Evolutionary conservation across 2,888 invertebrate genomes (phyloP).

Genomic region (Tiphia femorata): DNA sequence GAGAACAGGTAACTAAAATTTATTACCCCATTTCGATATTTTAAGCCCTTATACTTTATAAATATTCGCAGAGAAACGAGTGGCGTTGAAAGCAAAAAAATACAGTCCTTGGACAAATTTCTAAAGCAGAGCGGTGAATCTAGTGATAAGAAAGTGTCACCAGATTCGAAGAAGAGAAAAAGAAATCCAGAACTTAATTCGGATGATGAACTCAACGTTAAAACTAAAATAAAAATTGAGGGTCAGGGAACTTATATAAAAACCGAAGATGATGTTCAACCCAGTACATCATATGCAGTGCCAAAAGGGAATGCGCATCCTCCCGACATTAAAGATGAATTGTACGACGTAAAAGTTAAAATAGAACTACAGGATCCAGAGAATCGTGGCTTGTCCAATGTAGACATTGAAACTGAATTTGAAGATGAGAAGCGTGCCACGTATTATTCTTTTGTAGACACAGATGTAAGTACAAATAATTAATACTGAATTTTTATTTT

Average conservation of each 20-base stretch:
- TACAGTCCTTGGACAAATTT: neutral
- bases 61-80: too few relatives aligned
- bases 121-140: neutral
- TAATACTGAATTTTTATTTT: neutral
- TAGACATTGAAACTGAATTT: neutral
- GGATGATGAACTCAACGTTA: neutral
- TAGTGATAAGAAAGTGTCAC: neutral
- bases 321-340: too few relatives aligned
- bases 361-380: too few relatives aligned
- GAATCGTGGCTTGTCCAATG: too few relatives aligned
- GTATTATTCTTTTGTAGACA: conserved; percentile 48
- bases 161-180: neutral
- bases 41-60: neutral
- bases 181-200: neutral
- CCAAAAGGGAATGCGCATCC: too few relatives aligned
- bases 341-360: neutral
- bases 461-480: conserved; percentile 41
- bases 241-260: too few relatives aligned
- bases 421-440: conserved; percentile 20
- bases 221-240: neutral
- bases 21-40: neutral
- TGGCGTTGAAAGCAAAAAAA: too few relatives aligned
- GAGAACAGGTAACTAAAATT: conserved; percentile 1
- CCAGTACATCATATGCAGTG: too few relatives aligned
- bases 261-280: too few relatives aligned